These are phyloP conservation scores for Phalacrocorax carbo DNA, from an alignment of 2,113 vertebrate genomes.

Conservation along the genomic window DNA sequence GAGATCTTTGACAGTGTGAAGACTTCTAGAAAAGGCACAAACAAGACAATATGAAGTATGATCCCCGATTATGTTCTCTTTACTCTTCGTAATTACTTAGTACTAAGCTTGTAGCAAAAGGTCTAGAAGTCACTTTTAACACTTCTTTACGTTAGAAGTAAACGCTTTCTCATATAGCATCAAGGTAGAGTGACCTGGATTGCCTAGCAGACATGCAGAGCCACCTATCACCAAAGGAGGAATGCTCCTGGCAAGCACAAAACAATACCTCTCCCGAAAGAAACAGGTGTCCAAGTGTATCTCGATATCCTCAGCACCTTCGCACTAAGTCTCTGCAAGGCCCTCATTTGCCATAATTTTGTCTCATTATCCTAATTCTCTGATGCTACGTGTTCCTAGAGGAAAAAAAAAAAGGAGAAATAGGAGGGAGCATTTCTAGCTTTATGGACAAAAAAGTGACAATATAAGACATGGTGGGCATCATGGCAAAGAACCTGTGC, in stretches of 20 bases:
- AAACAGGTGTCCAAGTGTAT: background rate
- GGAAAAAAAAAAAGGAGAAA: background rate
- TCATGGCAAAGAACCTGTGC: background rate
- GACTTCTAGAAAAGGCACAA: background rate
- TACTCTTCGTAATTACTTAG: background rate
- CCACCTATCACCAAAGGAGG: background rate
- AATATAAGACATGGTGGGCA: background rate
- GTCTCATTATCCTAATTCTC: background rate
- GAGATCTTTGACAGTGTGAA: background rate
- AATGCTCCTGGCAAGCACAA: background rate
- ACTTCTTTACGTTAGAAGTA: background rate
- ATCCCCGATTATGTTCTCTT: background rate
- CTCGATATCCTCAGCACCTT: background rate
- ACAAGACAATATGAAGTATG: background rate
- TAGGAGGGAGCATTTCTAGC: background rate
- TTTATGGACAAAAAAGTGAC: background rate
- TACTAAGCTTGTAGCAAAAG: background rate
- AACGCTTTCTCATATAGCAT: background rate
- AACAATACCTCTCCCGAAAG: background rate
- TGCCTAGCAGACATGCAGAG: background rate
- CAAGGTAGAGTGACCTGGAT: background rate
- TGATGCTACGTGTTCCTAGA: background rate
- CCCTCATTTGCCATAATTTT: background rate
- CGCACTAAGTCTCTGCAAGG: background rate
- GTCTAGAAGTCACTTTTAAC: background rate